Conservation (phyloP, 1,140 invertebrate genomes). For the Zaprionus inermis region DNA sequence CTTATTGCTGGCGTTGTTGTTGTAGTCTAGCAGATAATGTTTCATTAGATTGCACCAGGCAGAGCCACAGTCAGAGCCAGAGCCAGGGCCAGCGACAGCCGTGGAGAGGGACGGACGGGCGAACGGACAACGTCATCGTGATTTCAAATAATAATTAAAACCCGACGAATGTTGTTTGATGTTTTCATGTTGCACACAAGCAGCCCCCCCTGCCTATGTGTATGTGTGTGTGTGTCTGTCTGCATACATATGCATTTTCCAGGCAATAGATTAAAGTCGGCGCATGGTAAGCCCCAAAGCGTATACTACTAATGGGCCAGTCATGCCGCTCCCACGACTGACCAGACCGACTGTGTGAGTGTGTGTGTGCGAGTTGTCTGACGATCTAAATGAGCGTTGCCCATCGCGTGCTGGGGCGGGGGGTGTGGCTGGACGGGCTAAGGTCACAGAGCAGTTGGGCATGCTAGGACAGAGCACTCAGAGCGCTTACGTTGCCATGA, state of each 20-base stretch:
- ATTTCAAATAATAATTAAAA: conserved; percentile 66
- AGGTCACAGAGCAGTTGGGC: conserved; percentile 14
- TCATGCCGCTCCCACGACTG: conserved; percentile 27
- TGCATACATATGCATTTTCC: conserved; percentile 28
- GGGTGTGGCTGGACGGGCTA: neutral
- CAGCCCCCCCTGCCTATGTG: neutral
- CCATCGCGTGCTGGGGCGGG: neutral
- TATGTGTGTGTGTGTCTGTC: conserved; percentile 9
- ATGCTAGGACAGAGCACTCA: conserved; percentile 22
- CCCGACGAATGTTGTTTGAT: conserved; percentile 61
- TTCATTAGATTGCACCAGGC: conserved; percentile 48
- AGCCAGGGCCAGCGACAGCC: neutral
- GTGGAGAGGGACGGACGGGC: neutral
- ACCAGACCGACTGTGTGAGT: conserved; percentile 15
- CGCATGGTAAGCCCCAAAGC: conserved; percentile 46
- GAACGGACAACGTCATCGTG: conserved; percentile 40
- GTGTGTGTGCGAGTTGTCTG: conserved; percentile 26
- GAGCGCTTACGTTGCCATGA: neutral
- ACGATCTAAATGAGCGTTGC: conserved; percentile 46
- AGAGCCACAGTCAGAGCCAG: neutral
- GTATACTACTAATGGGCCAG: conserved; percentile 51
- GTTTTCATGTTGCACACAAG: conserved; percentile 47
- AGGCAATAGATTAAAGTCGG: conserved; percentile 55
- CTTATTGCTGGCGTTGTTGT: conserved; percentile 23
- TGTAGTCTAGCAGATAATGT: conserved; percentile 45